Evolutionary conservation across 2,797 vertebrate species (phyloP).

Genomic region (Brachymystax lenok): DNA sequence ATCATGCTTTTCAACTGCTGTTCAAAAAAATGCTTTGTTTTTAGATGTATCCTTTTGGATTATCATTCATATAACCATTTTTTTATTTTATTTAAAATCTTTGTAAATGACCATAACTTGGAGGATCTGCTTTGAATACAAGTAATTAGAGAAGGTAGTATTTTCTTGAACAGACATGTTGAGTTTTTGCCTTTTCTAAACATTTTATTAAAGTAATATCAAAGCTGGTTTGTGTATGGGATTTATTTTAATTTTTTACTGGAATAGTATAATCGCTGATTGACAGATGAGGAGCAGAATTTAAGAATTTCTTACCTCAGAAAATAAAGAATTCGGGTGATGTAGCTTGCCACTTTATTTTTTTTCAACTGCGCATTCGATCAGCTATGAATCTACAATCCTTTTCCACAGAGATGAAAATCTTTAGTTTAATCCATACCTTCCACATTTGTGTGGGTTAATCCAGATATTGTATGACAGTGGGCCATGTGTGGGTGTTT

Average conservation of each 20-base stretch:
- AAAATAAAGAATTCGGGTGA: not conserved
- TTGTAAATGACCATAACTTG: constrained; percentile 80
- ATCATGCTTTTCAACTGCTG: constrained; percentile 82
- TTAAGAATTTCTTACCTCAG: not conserved
- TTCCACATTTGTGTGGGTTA: constrained; percentile 28
- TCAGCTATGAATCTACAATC: not conserved
- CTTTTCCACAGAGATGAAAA: not conserved
- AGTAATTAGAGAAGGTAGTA: constrained; percentile 80
- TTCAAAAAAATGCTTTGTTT: constrained; percentile 80
- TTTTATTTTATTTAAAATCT: constrained; percentile 78
- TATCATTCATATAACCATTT: constrained; percentile 84
- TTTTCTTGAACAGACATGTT: constrained; percentile 87
- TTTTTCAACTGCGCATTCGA: not conserved
- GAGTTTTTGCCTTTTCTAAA: constrained; percentile 88
- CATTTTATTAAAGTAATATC: constrained; percentile 87
- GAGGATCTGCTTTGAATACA: constrained; percentile 83
- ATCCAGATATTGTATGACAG: constrained; percentile 52
- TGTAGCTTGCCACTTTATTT: not conserved
- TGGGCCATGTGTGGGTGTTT: constrained; percentile 39
- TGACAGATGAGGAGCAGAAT: not conserved
- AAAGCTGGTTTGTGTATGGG: constrained; percentile 59
- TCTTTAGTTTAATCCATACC: constrained; percentile 9
- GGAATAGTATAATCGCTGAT: not conserved
- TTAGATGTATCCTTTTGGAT: constrained; percentile 86
- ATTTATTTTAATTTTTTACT: not conserved